A percentile compares a stretch with the other conserved stretches of the same genome.
Conservation (phyloP, 1,140 invertebrate species). For the Hylyphantes graminicola region DNA sequence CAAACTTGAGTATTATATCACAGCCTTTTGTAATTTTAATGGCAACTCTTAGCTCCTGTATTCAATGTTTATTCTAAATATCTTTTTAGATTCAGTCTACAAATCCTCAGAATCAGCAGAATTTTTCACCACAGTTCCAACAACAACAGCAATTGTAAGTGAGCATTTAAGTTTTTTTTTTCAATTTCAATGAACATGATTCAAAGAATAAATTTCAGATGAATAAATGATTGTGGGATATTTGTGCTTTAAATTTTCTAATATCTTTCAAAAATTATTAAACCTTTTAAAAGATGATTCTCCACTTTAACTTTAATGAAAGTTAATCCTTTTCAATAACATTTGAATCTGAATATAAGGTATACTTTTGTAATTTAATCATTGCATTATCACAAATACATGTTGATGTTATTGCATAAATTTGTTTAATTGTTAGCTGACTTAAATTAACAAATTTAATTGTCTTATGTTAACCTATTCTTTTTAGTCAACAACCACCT, state of each 20-base stretch:
- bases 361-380: not conserved
- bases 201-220: too few relatives aligned
- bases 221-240: too few relatives aligned
- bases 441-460: not conserved
- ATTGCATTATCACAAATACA: too few relatives aligned
- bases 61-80: too few relatives aligned
- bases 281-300: not conserved
- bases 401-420: too few relatives aligned
- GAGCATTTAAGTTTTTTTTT: not conserved
- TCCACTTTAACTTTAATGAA: not conserved
- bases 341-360: not conserved
- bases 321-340: too few relatives aligned
- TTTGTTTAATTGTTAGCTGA: too few relatives aligned
- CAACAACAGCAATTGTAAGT: constrained; percentile 59
- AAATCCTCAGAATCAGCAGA: constrained; percentile 58
- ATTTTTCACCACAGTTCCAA: constrained; percentile 48
- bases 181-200: not conserved
- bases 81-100: constrained; percentile 45
- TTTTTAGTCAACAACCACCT: constrained; percentile 59
- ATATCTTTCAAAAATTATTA: too few relatives aligned
- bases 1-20: too few relatives aligned
- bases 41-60: too few relatives aligned
- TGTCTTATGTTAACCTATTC: not conserved
- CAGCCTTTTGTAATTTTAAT: too few relatives aligned
- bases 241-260: too few relatives aligned